phyloP scores from a whole-genome alignment of 2,888 invertebrate genomes.

The Norana najaformis region DNA sequence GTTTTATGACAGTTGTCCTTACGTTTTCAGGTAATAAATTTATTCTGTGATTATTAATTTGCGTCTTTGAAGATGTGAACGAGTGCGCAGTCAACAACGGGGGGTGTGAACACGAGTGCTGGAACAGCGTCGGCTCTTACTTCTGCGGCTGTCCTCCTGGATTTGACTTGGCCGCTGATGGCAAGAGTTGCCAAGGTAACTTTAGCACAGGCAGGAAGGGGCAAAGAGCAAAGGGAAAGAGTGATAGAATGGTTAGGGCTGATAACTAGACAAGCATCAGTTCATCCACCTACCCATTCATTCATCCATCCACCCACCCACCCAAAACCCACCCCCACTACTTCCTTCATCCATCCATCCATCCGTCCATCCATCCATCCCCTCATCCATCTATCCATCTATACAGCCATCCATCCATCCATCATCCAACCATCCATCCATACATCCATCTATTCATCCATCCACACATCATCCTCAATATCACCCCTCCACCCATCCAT shows the following conservation, averaged over 20 bases:
- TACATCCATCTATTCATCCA: background rate
- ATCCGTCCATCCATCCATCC: background rate
- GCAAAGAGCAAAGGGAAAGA: no score
- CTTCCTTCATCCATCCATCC: no score
- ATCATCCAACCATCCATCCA: background rate
- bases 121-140: conserved; percentile 80
- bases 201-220: background rate
- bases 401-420: background rate
- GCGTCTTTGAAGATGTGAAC: conserved; percentile 70
- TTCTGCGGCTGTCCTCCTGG: conserved; percentile 81
- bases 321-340: background rate
- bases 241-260: no score
- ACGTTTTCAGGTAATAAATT: background rate
- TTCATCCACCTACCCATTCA: no score
- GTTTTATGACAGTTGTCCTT: background rate
- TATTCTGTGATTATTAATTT: background rate
- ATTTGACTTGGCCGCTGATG: conserved; percentile 49
- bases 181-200: conserved; percentile 29
- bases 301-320: background rate
- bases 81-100: conserved; percentile 78
- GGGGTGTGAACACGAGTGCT: conserved; percentile 81
- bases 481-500: background rate
- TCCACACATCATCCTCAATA: background rate
- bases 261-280: no score
- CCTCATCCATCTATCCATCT: background rate